Evolutionary conservation across 2,888 invertebrate genomes (phyloP).

Genomic region (Drosophila melanosoma): DNA sequence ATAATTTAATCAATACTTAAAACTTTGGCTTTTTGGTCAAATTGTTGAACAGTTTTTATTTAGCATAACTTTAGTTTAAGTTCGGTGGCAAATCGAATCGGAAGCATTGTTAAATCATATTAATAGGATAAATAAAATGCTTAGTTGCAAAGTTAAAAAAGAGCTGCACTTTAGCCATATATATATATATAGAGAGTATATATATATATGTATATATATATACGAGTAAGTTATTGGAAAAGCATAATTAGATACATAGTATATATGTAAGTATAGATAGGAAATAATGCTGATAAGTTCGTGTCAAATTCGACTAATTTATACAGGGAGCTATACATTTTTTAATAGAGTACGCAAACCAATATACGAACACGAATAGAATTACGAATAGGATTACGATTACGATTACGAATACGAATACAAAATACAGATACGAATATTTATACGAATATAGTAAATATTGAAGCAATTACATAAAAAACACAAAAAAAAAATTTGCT

Average conservation of each 20-base stretch:
- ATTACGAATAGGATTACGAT: conserved; percentile 25
- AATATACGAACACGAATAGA: conserved; percentile 41
- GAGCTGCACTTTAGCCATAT: conserved; percentile 31
- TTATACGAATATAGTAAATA: conserved; percentile 44
- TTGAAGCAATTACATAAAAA: conserved; percentile 47
- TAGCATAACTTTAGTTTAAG: conserved; percentile 13
- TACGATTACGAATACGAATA: conserved; percentile 23
- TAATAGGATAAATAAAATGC: conserved; percentile 3
- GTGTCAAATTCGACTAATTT: conserved; percentile 35
- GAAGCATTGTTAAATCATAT: conserved; percentile 27
- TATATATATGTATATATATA: conserved; percentile 19
- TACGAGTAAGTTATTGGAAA: conserved; percentile 41
- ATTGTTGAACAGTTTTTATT: conserved; percentile 3
- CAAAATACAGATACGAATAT: conserved; percentile 20
- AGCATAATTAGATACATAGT: conserved; percentile 38
- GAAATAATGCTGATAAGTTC: conserved; percentile 5
- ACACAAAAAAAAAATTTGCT: conserved; percentile 29
- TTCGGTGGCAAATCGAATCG: conserved; percentile 26
- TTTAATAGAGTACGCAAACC: conserved; percentile 43
- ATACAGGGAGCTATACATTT: conserved; percentile 35
- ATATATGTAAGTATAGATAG: conserved; percentile 25
- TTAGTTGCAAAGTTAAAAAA: conserved; percentile 19
- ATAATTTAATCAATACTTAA: not conserved
- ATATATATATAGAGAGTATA: not conserved
- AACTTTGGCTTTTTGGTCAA: conserved; percentile 3